Conservation (phyloP, 1,140 invertebrate species). For the Epicauta chinensis region DNA sequence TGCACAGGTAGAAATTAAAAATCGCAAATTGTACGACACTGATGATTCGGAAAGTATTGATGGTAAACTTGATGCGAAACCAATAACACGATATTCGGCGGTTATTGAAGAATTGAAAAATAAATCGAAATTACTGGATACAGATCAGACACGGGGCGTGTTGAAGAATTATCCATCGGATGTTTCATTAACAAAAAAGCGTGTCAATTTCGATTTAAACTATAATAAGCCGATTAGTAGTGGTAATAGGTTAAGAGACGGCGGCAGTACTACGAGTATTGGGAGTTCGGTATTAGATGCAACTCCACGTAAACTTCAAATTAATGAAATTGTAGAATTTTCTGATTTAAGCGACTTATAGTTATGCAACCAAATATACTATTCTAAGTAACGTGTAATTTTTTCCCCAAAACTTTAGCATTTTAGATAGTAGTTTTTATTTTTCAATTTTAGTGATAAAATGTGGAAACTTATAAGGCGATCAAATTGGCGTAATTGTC, state of each 20-base stretch:
- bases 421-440: too few relatives aligned
- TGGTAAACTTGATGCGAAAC: conserved; percentile 1
- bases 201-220: conserved; percentile 37
- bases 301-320: conserved; percentile 9
- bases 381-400: neutral
- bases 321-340: conserved; percentile 21
- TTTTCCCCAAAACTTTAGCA: too few relatives aligned
- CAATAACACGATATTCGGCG: conserved; percentile 12
- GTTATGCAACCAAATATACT: conserved; percentile 16
- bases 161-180: conserved; percentile 29
- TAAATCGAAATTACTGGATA: conserved; percentile 11
- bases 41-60: conserved; percentile 28
- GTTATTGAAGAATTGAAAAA: conserved; percentile 20
- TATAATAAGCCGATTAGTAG: neutral
- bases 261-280: conserved; percentile 30
- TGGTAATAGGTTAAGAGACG: conserved; percentile 18
- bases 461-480: too few relatives aligned
- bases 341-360: conserved; percentile 27
- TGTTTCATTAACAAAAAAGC: conserved; percentile 33
- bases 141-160: conserved; percentile 22
- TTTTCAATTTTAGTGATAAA: neutral
- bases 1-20: conserved; percentile 20
- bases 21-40: conserved; percentile 26
- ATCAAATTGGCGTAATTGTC: too few relatives aligned
- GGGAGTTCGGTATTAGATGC: conserved; percentile 28